Percentiles rank a stretch among this genome's conserved stretches.
Evolutionary conservation across 2,797 vertebrate species (phyloP).

Genomic region (Harpagifer antarcticus): DNA sequence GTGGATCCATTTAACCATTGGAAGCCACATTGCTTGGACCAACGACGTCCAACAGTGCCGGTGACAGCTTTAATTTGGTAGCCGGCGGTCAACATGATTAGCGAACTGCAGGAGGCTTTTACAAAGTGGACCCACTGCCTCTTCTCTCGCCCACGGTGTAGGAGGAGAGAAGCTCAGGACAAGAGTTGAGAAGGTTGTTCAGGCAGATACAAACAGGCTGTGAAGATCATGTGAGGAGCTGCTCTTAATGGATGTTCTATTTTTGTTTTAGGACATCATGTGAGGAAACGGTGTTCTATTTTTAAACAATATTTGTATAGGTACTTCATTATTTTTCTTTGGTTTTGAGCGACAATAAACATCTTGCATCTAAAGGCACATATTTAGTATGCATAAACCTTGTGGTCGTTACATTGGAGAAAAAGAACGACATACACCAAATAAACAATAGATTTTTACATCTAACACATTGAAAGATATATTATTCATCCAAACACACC

Average conservation of each 20-base stretch:
- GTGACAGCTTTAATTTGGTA: constrained; percentile 83
- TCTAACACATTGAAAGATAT: neutral
- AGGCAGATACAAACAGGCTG: constrained; percentile 20
- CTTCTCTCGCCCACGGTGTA: constrained; percentile 48
- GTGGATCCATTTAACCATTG: constrained; percentile 72
- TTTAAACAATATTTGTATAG: neutral
- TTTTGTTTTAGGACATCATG: constrained; percentile 5
- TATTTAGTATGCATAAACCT: neutral
- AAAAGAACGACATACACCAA: constrained; percentile 8
- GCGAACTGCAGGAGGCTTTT: constrained; percentile 75
- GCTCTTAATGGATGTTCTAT: constrained; percentile 24
- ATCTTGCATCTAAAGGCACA: neutral
- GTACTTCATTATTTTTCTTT: no score
- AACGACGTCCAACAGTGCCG: constrained; percentile 65
- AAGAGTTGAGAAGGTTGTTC: constrained; percentile 52
- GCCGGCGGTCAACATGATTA: constrained; percentile 80
- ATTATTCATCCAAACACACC: neutral
- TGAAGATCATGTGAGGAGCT: constrained; percentile 19
- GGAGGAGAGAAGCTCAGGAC: constrained; percentile 52
- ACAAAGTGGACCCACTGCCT: constrained; percentile 74
- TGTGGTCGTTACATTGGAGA: neutral
- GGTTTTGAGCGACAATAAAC: no score
- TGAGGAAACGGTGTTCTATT: constrained; percentile 4
- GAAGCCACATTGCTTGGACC: constrained; percentile 66
- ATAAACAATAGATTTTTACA: neutral